Evolutionary conservation across 1,140 invertebrate species (phyloP).

Genomic region (Drosophila gunungcola): DNA sequence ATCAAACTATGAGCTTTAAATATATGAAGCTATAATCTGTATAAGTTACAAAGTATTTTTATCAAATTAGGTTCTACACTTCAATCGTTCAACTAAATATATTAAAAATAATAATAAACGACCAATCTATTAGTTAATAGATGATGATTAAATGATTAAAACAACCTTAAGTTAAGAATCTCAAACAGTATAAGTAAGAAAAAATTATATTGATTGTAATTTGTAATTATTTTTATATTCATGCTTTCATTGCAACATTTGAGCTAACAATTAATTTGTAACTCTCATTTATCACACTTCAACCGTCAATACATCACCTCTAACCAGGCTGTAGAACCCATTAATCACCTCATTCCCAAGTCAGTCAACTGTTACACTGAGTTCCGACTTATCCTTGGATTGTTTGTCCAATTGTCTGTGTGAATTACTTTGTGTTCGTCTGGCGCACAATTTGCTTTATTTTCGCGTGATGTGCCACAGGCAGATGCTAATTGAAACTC

Average conservation of each 20-base stretch:
- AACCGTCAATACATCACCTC: conserved; percentile 5
- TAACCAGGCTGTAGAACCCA: background rate
- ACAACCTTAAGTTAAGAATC: too few relatives aligned
- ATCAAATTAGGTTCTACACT: too few relatives aligned
- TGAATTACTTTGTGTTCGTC: conserved; percentile 15
- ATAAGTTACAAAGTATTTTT: too few relatives aligned
- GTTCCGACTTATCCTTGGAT: conserved; percentile 11
- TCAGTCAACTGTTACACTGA: conserved; percentile 16
- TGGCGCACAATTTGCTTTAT: conserved; percentile 10
- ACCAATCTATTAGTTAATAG: too few relatives aligned
- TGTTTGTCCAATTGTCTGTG: conserved; percentile 55
- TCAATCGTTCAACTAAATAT: too few relatives aligned
- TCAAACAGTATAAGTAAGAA: too few relatives aligned
- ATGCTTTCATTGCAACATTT: background rate
- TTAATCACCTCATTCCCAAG: conserved; percentile 13
- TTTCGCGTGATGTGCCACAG: conserved; percentile 29
- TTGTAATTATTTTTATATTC: background rate
- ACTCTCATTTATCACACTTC: conserved; percentile 3
- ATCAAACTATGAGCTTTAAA: too few relatives aligned
- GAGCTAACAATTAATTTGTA: background rate
- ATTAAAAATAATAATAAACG: too few relatives aligned
- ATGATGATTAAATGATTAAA: too few relatives aligned
- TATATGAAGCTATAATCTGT: too few relatives aligned
- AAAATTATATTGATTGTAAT: background rate
- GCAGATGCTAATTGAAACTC: conserved; percentile 40